Evolutionary conservation across 2,113 vertebrate genomes (phyloP).

Genomic region (Muntiacus reevesi): DNA sequence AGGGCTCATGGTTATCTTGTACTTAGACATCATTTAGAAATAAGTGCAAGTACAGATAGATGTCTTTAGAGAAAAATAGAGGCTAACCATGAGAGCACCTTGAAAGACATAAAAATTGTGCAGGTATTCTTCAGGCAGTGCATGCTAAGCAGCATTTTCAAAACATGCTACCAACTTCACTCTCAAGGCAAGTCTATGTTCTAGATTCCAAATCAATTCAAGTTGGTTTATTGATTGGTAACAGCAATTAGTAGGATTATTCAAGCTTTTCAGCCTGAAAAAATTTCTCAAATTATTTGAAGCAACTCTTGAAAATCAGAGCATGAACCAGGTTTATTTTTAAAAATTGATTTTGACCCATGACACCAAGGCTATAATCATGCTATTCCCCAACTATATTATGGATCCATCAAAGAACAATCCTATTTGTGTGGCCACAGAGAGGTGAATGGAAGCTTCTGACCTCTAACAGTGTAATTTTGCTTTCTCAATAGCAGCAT

Average conservation of each 20-base stretch:
- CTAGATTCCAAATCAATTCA: background rate
- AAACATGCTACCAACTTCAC: background rate
- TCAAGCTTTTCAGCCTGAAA: background rate
- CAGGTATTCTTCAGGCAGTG: background rate
- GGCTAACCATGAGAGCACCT: background rate
- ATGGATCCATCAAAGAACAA: constrained; percentile 45
- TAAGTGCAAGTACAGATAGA: background rate
- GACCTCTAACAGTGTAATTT: constrained; percentile 44
- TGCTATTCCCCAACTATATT: background rate
- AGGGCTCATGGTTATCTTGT: background rate
- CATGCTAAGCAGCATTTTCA: background rate
- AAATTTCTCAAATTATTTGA: constrained; percentile 30
- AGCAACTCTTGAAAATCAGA: constrained; percentile 27
- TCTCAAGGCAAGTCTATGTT: background rate
- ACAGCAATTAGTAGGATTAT: constrained; percentile 16
- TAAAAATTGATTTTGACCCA: constrained; percentile 28
- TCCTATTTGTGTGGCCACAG: constrained; percentile 35
- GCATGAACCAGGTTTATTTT: constrained; percentile 54
- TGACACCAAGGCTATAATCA: constrained; percentile 32
- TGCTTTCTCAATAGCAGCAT: constrained; percentile 44
- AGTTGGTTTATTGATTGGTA: background rate
- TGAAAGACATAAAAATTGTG: background rate
- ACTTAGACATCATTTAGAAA: constrained; percentile 4
- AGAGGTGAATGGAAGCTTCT: constrained; percentile 35
- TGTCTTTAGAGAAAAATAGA: background rate